These are phyloP conservation scores for Elephas maximus DNA, from an alignment of 2,113 vertebrate species.

Conservation along the genomic window DNA sequence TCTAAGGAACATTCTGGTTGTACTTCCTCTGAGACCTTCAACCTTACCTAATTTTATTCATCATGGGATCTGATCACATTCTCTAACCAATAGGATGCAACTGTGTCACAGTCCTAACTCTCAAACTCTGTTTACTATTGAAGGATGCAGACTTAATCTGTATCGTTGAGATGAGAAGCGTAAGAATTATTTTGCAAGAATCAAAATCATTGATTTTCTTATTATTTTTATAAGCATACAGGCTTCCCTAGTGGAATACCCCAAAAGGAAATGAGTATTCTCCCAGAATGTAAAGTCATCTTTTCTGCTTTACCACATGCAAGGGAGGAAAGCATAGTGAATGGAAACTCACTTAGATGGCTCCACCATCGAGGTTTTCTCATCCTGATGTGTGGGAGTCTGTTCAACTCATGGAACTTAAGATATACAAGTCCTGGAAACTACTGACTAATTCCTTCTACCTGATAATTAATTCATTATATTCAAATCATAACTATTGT, in stretches of 20 bases:
- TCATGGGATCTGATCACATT: neutral
- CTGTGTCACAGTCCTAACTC: neutral
- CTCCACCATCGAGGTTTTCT: neutral
- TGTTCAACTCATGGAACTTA: neutral
- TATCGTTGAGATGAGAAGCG: neutral
- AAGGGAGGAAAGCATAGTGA: neutral
- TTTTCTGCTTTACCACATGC: slow-evolving; percentile 11
- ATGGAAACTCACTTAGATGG: neutral
- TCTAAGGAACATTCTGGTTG: no score
- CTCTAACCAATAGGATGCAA: neutral
- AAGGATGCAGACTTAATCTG: slow-evolving; percentile 12
- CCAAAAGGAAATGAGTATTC: neutral
- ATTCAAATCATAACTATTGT: neutral
- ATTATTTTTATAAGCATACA: slow-evolving; percentile 22
- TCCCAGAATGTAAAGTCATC: neutral
- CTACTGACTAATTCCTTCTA: neutral
- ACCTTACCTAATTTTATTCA: slow-evolving; percentile 2
- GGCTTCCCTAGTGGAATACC: neutral
- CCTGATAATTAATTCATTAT: neutral
- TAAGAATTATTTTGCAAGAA: neutral
- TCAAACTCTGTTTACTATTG: neutral
- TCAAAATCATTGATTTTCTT: slow-evolving; percentile 56
- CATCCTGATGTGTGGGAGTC: neutral
- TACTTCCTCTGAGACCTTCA: no score
- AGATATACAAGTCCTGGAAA: neutral